Evolutionary conservation across 2,113 vertebrate species (phyloP).

Genomic region (Pachycephala philippinensis): DNA sequence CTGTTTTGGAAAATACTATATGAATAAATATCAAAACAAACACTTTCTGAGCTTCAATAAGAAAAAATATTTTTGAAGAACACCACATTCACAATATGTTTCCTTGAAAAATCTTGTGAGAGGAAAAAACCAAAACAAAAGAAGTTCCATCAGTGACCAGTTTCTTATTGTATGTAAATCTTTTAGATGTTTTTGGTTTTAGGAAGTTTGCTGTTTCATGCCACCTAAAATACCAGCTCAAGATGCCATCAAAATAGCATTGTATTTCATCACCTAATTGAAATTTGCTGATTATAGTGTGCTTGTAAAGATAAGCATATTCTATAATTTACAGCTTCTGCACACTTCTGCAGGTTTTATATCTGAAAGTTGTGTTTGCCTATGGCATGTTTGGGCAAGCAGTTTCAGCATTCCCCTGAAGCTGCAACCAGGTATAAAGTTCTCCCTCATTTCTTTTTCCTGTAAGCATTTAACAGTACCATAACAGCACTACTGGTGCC

Average conservation of each 20-base stretch:
- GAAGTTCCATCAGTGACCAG: too few species aligned
- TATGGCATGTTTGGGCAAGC: background rate
- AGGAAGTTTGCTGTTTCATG: background rate
- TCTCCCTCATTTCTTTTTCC: background rate
- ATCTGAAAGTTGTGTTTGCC: background rate
- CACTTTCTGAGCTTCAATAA: background rate
- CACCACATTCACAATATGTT: background rate
- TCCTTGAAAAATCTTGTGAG: background rate
- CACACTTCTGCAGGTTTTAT: background rate
- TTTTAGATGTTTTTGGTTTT: background rate
- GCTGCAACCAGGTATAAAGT: background rate
- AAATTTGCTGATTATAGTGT: background rate
- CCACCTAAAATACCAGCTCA: background rate
- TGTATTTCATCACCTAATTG: background rate
- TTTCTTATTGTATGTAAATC: background rate
- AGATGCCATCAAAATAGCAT: background rate
- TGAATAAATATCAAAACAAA: background rate
- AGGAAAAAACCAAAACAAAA: background rate
- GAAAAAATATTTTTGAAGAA: background rate
- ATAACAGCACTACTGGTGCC: background rate
- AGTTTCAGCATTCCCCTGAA: background rate
- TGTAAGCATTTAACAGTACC: background rate
- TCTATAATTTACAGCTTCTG: background rate
- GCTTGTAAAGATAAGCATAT: background rate
- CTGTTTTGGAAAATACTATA: background rate